These are phyloP conservation scores for Ariolimax columbianus DNA, from an alignment of 2,888 invertebrate species.

Conservation along the genomic window DNA sequence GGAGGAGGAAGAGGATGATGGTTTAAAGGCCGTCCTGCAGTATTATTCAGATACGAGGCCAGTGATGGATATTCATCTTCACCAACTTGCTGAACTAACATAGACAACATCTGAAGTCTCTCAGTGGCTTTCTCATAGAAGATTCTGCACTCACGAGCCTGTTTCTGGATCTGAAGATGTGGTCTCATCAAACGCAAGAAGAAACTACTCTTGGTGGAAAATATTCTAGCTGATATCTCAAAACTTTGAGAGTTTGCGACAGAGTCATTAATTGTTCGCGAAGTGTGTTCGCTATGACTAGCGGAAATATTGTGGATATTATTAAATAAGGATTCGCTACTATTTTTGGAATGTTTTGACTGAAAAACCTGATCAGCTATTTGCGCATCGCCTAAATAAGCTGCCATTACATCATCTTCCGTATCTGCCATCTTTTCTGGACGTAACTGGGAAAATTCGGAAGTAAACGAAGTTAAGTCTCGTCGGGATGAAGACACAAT, in stretches of 20 bases:
- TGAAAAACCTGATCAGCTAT: not conserved
- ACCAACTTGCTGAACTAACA: not conserved
- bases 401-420: constrained; percentile 40
- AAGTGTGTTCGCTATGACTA: not conserved
- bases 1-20: constrained; percentile 21
- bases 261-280: not conserved
- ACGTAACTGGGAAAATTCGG: constrained; percentile 53
- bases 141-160: not conserved
- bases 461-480: constrained; percentile 60
- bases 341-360: not conserved
- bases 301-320: not conserved
- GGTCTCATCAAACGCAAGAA: not conserved
- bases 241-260: not conserved
- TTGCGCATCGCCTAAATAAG: constrained; percentile 22
- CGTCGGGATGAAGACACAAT: constrained; percentile 57
- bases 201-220: not conserved
- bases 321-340: not conserved
- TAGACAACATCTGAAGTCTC: not conserved
- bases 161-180: not conserved
- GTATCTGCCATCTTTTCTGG: not conserved
- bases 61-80: not conserved
- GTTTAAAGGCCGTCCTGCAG: not conserved
- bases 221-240: not conserved
- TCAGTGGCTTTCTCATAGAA: constrained; percentile 5
- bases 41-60: not conserved